Conservation (phyloP, 2,797 vertebrate species). For the Odontamblyopus lacepedii region DNA sequence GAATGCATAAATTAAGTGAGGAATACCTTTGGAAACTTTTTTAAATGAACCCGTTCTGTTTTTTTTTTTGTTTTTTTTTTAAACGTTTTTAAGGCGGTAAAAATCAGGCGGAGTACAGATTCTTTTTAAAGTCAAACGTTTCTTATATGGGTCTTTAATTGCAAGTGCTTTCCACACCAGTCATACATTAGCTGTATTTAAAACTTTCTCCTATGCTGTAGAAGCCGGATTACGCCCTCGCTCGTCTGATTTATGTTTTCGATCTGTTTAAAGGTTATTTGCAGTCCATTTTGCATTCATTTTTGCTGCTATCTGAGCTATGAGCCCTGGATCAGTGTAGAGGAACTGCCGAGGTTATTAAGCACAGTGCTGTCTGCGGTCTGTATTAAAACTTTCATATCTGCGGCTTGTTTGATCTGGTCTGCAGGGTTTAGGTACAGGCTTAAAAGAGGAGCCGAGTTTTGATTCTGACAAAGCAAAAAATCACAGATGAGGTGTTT, state of each 20-base stretch:
- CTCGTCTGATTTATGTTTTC: conserved; percentile 41
- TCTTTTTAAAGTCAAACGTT: too few species aligned
- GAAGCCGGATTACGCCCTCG: conserved; percentile 13
- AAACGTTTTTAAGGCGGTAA: too few species aligned
- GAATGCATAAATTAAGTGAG: too few species aligned
- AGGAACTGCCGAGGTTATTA: conserved; percentile 30
- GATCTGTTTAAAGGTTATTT: conserved; percentile 38
- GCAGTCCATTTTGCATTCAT: conserved; percentile 39
- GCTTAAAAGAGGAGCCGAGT: conserved; percentile 10
- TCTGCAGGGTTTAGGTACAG: conserved; percentile 18
- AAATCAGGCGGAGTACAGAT: too few species aligned
- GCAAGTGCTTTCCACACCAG: neutral
- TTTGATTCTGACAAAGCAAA: conserved; percentile 4
- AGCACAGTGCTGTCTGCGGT: conserved; percentile 21
- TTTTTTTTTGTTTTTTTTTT: too few species aligned
- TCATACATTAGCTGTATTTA: conserved; percentile 7
- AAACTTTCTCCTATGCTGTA: conserved; percentile 29
- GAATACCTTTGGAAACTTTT: too few species aligned
- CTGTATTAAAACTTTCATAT: conserved; percentile 43
- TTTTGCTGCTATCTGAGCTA: conserved; percentile 23
- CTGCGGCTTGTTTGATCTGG: conserved; percentile 33
- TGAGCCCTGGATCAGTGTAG: conserved; percentile 31
- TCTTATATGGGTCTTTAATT: neutral
- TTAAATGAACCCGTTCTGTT: too few species aligned
- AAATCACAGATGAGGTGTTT: conserved; percentile 14